Conservation (phyloP, 64 coral and sea anemone species). For the Montipora foliosa region DNA sequence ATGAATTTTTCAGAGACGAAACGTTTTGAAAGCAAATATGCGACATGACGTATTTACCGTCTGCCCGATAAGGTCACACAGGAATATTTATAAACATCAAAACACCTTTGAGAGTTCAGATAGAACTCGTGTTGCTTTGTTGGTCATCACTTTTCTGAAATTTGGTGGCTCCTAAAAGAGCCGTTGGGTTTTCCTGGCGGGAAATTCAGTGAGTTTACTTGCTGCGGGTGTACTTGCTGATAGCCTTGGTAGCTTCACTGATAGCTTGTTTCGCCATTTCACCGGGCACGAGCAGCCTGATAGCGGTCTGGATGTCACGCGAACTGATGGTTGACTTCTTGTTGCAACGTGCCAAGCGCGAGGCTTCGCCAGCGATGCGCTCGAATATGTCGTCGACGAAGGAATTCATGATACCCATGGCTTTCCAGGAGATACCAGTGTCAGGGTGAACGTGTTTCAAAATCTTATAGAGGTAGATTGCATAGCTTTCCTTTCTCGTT, state of each 20-base stretch:
- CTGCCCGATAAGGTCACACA: too few species aligned
- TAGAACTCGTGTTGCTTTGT: background rate
- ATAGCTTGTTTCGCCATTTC: conserved; percentile 23
- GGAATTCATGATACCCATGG: conserved; percentile 76
- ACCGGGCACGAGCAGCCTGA: conserved; percentile 46
- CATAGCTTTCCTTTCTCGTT: conserved; percentile 65
- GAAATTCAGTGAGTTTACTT: background rate
- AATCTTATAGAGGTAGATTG: conserved; percentile 65
- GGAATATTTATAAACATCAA: background rate
- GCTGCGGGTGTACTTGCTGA: background rate
- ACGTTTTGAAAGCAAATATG: too few species aligned
- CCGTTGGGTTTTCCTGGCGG: background rate
- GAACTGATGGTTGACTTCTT: conserved; percentile 53
- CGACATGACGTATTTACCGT: too few species aligned
- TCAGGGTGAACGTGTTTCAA: conserved; percentile 65
- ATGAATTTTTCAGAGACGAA: too few species aligned
- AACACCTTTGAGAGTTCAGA: background rate
- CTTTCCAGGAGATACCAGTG: conserved; percentile 67
- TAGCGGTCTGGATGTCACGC: background rate
- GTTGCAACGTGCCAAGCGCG: conserved; percentile 61
- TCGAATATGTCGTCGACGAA: conserved; percentile 85
- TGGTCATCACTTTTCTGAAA: background rate
- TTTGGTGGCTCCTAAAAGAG: conserved; percentile 4
- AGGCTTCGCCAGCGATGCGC: conserved; percentile 70
- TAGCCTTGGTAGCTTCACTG: background rate